Base-by-base conservation (phyloP, 2,888 invertebrate genomes). In the Hemaris fuciformis region DNA sequence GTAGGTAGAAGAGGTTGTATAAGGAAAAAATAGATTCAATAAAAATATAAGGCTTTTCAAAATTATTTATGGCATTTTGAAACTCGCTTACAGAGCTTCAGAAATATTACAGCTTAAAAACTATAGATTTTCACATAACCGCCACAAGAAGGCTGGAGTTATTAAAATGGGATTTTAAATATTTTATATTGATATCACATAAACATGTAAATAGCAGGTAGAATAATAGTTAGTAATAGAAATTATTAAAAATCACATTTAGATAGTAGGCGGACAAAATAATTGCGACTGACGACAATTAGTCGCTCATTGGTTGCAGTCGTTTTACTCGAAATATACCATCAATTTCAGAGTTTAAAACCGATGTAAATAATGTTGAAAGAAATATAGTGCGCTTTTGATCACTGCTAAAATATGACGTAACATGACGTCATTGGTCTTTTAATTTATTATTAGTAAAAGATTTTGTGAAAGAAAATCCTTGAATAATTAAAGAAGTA, bases 1-100 rank as follows among this genome's bases (percentile, higher is more conserved):
- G 92, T 92, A 92, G 92, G 92, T 89, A 88, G 91, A 91, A 77
- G 92, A 92, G 92, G 92, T 92, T 92, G 92, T 92, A 91, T 91
- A 85, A 65, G 80, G 31, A 81, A 87, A 82, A 73, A 81, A 84
- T 87, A 87, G 88, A 86, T 43, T n/a, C n/a, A n/a, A 70, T 68
- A 70, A 67, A 73, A 74, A 73, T 69, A 66, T 69, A 73, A 67
- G 43, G 76, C 77, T 79, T 79, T 70, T 66, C 69, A 70, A 48
- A 60, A 53, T 48, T 38, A 27, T 42, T 34, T 18, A 18, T 38
- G 22, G 25, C 48, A 22, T 38, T 64, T 59, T 25, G 45, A 48
- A 69, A 58, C 38, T 66, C 41, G 60, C 48, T 59, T 70, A 63
- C 65, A 62, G 67, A 57, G 68, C 68, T 73, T 73, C 43, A 66